Base-by-base conservation (phyloP, 2,888 invertebrate species). In the Bedellia somnulentella region DNA sequence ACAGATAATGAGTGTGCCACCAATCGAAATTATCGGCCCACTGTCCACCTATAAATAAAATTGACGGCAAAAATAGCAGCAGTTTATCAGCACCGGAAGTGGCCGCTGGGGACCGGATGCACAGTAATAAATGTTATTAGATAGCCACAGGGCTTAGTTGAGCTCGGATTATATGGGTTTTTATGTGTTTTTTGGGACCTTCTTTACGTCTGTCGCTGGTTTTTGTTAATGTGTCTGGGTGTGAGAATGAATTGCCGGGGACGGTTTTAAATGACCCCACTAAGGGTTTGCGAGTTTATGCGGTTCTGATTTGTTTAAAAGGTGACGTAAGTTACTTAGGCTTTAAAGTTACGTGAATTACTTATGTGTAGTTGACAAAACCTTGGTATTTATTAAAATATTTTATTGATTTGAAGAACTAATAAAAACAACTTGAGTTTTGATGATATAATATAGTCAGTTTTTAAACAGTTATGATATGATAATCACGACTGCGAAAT, bases 111-210 rank as follows among this genome's bases (percentile, higher is more conserved):
- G 77, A 71, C 57, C 53, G 56, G 57, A 53, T 55, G 56, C 55
- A 43, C 53, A 50, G 70, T 70, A 71, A 75, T 75, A 76, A 76
- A 76, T 73, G 75, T 73, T 75, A 75, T 75, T 75, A 73, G 73
- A 73, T 73, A 71, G 73, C 73, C 70, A 52, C 55, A 47, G 70
- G 75, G 73, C 68, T 73, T 73, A 75, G 71, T 73, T 62, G 50
- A 42, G 51, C 49, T 44, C 47, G 50, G 57, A 56, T 60, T 63
- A 51, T 53, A 38, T 42, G 44, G 50, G 57, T 56, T 59, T 63
- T 50, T 53, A 37, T 41, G 42, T 45, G 43, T 70, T 71, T 67
- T 71, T 68, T 58, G 48, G 51, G 50, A 6, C 54, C 53, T 66
- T 57, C 61, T 61, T 58, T 9, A 59, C 55, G 48, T 46, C 50